Evolutionary conservation across 2,113 vertebrate genomes (phyloP).

Genomic region (Theropithecus gelada): DNA sequence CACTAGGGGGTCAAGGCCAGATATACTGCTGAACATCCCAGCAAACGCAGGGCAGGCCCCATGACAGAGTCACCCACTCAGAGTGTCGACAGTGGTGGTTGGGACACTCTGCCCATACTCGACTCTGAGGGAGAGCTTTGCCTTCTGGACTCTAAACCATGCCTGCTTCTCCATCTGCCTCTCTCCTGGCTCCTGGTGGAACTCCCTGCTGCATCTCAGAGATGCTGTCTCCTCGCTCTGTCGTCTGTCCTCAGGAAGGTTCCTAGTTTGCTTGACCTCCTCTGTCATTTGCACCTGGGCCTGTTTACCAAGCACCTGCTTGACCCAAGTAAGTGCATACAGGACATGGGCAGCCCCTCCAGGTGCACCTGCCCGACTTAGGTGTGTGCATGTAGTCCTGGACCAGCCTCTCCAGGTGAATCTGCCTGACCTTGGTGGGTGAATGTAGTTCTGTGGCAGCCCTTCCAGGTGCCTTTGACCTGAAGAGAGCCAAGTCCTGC

Average conservation of each 20-base stretch:
- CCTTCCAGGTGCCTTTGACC: background rate
- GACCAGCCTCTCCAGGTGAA: background rate
- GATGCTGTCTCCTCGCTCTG: fast-evolving
- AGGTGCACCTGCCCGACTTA: background rate
- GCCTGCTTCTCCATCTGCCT: background rate
- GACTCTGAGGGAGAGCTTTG: background rate
- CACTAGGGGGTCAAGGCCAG: background rate
- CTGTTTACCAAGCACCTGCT: too few relatives aligned
- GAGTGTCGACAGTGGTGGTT: fast-evolving
- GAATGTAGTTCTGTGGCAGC: background rate
- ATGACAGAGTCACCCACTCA: background rate
- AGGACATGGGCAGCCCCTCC: background rate
- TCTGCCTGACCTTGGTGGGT: background rate
- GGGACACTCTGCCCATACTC: background rate
- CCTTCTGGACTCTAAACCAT: too few relatives aligned
- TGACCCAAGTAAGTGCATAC: background rate
- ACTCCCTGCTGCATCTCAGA: background rate
- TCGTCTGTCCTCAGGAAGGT: background rate
- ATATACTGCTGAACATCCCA: too few relatives aligned
- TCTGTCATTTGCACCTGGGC: background rate
- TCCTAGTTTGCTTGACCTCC: background rate
- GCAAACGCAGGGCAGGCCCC: too few relatives aligned
- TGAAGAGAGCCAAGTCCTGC: background rate
- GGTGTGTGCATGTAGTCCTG: background rate
- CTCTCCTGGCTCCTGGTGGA: background rate